Percentiles rank a stretch among this genome's conserved stretches.
These are phyloP conservation scores for Spilarctia lutea DNA, from an alignment of 2,888 invertebrate genomes.

Conservation along the genomic window DNA sequence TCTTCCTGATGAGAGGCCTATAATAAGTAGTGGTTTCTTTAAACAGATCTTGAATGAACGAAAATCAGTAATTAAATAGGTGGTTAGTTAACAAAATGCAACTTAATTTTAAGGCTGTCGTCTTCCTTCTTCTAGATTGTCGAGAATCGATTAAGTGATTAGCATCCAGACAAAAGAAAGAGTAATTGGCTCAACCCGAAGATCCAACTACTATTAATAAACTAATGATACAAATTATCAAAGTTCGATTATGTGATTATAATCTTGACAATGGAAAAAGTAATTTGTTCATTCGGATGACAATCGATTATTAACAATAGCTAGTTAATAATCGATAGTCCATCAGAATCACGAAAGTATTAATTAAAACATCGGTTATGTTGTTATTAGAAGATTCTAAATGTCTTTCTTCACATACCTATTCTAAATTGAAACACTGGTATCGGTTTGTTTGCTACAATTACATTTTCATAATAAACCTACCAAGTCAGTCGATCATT, in stretches of 20 bases:
- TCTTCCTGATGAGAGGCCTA: too few species aligned
- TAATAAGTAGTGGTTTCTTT: too few species aligned
- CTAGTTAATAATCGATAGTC: neutral
- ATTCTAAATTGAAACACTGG: neutral
- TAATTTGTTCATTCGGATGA: neutral
- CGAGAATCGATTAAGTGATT: neutral
- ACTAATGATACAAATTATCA: neutral
- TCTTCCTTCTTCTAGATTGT: neutral
- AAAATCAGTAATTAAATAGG: too few species aligned
- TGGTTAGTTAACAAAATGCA: too few species aligned
- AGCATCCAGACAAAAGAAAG: neutral
- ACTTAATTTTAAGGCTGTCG: too few species aligned
- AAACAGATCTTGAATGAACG: too few species aligned
- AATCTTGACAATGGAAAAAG: neutral
- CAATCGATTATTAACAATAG: neutral
- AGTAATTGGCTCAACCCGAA: neutral
- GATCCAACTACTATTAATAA: neutral
- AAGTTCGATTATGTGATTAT: neutral
- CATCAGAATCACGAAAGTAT: neutral
- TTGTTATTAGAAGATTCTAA: neutral
- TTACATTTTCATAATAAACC: neutral
- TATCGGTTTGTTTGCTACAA: neutral
- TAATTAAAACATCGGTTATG: neutral
- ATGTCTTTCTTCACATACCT: neutral
- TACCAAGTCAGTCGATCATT: neutral